phyloP scores from a whole-genome alignment of 2,888 invertebrate genomes.

The Prenolepis imparis region DNA sequence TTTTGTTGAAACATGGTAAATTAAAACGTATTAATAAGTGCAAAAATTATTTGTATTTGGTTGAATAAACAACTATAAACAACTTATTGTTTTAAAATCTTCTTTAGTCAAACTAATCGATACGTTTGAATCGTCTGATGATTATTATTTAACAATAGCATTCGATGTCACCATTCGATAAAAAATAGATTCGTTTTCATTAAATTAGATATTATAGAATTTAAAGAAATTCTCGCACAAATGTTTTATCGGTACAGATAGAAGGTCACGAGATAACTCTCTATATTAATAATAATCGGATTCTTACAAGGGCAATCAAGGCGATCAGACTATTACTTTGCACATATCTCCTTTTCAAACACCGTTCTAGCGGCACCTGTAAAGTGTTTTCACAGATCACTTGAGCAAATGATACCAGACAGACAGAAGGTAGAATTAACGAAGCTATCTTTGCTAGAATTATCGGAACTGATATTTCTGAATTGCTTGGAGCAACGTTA shows the following conservation, averaged over 20 bases:
- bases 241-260: neutral
- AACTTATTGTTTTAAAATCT: neutral
- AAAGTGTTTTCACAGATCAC: slow-evolving; percentile 32
- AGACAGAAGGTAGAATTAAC: slow-evolving; percentile 1
- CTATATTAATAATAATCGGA: slow-evolving; percentile 46
- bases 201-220: neutral
- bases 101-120: neutral
- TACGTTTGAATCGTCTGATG: neutral
- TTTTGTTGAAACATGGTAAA: neutral
- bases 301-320: neutral
- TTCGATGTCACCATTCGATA: neutral
- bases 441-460: neutral
- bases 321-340: slow-evolving; percentile 27
- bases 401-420: slow-evolving; percentile 27
- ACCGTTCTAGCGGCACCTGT: slow-evolving; percentile 24
- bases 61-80: neutral
- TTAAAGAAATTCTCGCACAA: neutral
- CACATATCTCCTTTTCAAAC: slow-evolving; percentile 25
- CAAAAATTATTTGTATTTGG: neutral
- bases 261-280: neutral
- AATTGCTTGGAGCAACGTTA: neutral
- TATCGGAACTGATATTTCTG: neutral
- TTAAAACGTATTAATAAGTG: neutral
- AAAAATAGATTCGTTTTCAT: neutral
- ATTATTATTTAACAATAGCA: neutral